Percentiles rank a stretch among this genome's conserved stretches.
phyloP scores from a whole-genome alignment of 1,140 invertebrate species.

The Callitettix versicolor region DNA sequence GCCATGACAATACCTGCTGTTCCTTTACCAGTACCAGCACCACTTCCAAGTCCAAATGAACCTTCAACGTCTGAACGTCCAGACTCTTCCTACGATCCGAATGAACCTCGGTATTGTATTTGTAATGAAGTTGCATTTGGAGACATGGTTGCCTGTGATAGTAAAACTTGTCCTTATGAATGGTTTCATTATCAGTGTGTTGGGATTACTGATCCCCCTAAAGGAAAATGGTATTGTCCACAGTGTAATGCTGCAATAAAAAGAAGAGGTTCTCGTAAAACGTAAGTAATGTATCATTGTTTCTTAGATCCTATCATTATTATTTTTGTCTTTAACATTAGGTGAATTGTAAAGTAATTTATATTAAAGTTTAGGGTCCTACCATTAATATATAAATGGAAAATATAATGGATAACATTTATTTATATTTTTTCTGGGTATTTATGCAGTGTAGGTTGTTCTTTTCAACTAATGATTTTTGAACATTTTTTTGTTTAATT shows the following conservation, averaged over 20 bases:
- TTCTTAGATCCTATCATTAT: no score
- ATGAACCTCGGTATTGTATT: slow-evolving; percentile 92
- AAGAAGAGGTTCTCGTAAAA: slow-evolving; percentile 63
- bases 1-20: slow-evolving; percentile 29
- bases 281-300: no score
- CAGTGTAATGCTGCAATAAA: slow-evolving; percentile 88
- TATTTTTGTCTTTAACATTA: no score
- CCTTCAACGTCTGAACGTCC: slow-evolving; percentile 31
- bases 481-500: no score
- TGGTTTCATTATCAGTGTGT: slow-evolving; percentile 99
- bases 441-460: no score
- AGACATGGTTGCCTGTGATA: slow-evolving; percentile 98
- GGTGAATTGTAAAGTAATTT: no score
- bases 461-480: no score
- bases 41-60: slow-evolving; percentile 19
- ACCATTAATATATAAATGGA: no score
- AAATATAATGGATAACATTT: no score
- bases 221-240: slow-evolving; percentile 97
- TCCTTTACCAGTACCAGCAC: slow-evolving; percentile 30
- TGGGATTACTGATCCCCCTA: slow-evolving; percentile 86
- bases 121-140: slow-evolving; percentile 98
- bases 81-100: slow-evolving; percentile 63
- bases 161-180: slow-evolving; percentile 90
- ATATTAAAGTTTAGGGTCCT: no score
- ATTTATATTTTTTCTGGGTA: no score